Conservation (phyloP, 2,888 invertebrate species). For the Lucinisca nassula region DNA sequence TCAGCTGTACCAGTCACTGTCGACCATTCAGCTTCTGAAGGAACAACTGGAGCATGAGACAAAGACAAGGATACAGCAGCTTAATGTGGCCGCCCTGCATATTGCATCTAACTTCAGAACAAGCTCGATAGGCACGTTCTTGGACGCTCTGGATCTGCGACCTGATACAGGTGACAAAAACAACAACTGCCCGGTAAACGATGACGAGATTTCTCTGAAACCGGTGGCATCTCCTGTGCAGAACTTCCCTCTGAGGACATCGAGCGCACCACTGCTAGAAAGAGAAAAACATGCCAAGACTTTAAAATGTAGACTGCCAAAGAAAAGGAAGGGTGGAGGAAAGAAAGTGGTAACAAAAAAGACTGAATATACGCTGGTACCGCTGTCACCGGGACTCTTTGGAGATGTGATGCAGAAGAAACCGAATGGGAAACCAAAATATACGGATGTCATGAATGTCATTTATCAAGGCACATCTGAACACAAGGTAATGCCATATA, state of each 20-base stretch:
- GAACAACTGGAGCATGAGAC: background rate
- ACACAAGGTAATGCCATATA: slow-evolving; percentile 2
- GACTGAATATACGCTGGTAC: background rate
- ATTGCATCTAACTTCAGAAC: background rate
- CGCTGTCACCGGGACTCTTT: background rate
- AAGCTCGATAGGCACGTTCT: background rate
- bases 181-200: background rate
- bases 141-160: background rate
- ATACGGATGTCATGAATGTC: background rate
- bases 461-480: background rate
- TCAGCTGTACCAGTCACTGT: background rate
- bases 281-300: background rate
- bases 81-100: background rate
- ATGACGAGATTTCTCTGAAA: background rate
- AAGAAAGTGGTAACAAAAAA: background rate
- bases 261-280: background rate
- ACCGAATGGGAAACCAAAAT: slow-evolving; percentile 6
- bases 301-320: too few species aligned
- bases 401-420: slow-evolving; percentile 5
- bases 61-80: background rate
- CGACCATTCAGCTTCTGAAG: background rate
- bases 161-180: background rate
- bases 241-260: background rate
- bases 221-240: background rate
- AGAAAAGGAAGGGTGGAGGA: background rate